phyloP scores from a whole-genome alignment of 1,140 invertebrate species.

The Drosophila sturtevanti region DNA sequence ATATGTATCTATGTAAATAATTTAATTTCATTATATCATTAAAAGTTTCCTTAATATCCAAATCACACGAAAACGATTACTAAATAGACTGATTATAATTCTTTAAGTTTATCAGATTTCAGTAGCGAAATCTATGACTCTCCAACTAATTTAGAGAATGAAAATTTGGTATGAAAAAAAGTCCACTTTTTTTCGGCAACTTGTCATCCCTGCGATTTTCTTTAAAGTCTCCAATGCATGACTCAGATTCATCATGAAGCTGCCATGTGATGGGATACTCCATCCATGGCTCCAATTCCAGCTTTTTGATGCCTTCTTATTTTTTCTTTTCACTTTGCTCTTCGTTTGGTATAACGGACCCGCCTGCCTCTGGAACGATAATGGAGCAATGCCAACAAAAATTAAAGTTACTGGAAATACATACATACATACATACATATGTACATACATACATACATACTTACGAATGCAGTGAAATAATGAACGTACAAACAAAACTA shows the following conservation, averaged over 20 bases:
- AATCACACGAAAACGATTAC: too few relatives aligned
- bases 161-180: too few relatives aligned
- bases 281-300: neutral
- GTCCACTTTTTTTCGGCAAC: neutral
- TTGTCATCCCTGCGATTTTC: neutral
- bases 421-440: too few relatives aligned
- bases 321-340: neutral
- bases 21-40: too few relatives aligned
- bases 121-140: too few relatives aligned
- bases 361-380: neutral
- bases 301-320: neutral
- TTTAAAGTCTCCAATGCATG: neutral
- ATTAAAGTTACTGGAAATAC: conserved; percentile 1
- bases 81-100: too few relatives aligned
- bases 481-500: conserved; percentile 36
- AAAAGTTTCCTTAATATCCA: too few relatives aligned
- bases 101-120: too few relatives aligned
- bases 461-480: neutral
- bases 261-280: neutral
- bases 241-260: neutral
- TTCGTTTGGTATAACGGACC: neutral
- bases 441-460: too few relatives aligned
- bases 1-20: too few relatives aligned
- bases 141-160: too few relatives aligned
- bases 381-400: conserved; percentile 9